Evolutionary conservation across 64 coral and sea anemone species (phyloP).

Genomic region (Pocillopora verrucosa): DNA sequence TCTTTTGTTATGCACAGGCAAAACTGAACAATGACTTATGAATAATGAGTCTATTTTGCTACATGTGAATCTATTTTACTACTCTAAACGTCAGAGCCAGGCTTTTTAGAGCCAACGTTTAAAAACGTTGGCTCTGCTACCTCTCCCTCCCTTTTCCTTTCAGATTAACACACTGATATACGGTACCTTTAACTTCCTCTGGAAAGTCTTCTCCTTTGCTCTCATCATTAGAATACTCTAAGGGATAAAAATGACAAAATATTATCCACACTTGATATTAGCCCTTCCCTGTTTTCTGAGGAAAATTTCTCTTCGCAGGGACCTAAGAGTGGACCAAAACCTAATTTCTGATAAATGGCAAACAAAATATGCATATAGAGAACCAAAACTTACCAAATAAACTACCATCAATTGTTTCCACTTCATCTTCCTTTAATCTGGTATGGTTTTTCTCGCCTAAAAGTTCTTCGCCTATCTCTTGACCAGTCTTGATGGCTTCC

Average conservation of each 20-base stretch:
- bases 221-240: background rate
- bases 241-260: background rate
- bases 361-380: no score
- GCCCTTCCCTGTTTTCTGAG: no score
- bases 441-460: background rate
- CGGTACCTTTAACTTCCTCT: background rate
- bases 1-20: no score
- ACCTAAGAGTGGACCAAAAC: background rate
- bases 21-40: no score
- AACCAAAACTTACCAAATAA: background rate
- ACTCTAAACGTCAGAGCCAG: no score
- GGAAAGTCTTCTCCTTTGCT: background rate
- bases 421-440: background rate
- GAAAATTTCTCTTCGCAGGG: no score
- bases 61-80: no score
- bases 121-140: no score
- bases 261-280: no score
- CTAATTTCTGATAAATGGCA: background rate
- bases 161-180: background rate
- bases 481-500: conserved; percentile 29
- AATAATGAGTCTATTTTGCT: no score
- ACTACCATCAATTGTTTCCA: background rate
- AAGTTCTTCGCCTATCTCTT: conserved; percentile 33
- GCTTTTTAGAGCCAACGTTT: no score
- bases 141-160: background rate